These are phyloP conservation scores for Paedocypris sp. DNA, from an alignment of 2,113 vertebrate genomes.

Conservation along the genomic window DNA sequence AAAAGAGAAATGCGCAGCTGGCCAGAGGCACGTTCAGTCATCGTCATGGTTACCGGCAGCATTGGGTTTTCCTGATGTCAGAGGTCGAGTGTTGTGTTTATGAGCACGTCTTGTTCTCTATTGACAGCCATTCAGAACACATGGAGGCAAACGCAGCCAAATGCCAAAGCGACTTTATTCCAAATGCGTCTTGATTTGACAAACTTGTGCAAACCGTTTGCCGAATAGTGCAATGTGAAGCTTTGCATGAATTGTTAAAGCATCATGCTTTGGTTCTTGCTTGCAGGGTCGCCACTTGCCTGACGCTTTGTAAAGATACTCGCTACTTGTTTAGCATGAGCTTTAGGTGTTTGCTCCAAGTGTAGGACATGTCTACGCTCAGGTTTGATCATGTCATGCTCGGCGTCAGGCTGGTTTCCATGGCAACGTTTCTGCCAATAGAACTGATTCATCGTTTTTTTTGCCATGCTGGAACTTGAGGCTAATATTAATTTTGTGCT, in stretches of 20 bases:
- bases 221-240: slow-evolving; percentile 33
- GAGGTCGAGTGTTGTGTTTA: not conserved
- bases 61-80: not conserved
- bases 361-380: too few species aligned
- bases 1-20: slow-evolving; percentile 5
- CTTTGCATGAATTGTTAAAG: slow-evolving; percentile 35
- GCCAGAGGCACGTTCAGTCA: not conserved
- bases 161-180: slow-evolving; percentile 39
- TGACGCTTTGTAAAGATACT: too few species aligned
- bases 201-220: slow-evolving; percentile 26
- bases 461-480: too few species aligned
- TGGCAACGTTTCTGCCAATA: too few species aligned
- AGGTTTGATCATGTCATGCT: too few species aligned
- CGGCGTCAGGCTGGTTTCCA: too few species aligned
- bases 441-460: too few species aligned
- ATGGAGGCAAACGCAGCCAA: slow-evolving; percentile 8
- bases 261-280: too few species aligned
- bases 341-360: too few species aligned
- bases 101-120: not conserved
- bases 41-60: slow-evolving; percentile 21
- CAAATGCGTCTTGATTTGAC: slow-evolving; percentile 27
- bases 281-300: too few species aligned
- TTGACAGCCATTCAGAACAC: not conserved
- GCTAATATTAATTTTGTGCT: too few species aligned
- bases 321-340: too few species aligned